These are phyloP conservation scores for Drosophila tripunctata DNA, from an alignment of 2,888 invertebrate species.

Conservation along the genomic window DNA sequence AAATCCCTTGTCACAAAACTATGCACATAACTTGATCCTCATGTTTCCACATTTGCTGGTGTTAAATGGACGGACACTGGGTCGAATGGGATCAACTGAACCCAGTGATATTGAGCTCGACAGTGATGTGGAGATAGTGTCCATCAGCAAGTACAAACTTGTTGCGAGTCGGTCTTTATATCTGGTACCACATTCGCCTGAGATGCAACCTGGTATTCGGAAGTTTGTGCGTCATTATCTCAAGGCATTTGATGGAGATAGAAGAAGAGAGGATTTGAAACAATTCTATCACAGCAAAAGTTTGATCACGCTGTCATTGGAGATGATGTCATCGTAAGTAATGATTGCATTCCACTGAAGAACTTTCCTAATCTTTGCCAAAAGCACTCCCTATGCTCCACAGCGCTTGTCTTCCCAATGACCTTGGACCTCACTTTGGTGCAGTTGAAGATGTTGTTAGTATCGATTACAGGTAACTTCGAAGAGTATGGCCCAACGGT, in stretches of 20 bases:
- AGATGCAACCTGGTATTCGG: slow-evolving; percentile 6
- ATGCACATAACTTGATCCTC: slow-evolving; percentile 27
- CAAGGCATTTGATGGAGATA: slow-evolving; percentile 36
- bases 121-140: slow-evolving; percentile 39
- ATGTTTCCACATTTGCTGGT: slow-evolving; percentile 35
- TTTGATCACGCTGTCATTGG: slow-evolving; percentile 24
- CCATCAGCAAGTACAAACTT: slow-evolving; percentile 27
- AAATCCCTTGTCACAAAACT: slow-evolving; percentile 42
- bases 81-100: not conserved
- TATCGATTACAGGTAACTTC: slow-evolving; percentile 37
- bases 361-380: not conserved
- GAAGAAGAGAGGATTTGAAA: slow-evolving; percentile 6
- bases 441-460: slow-evolving; percentile 5
- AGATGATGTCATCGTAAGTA: slow-evolving; percentile 20
- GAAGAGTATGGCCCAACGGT: slow-evolving; percentile 11
- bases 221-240: slow-evolving; percentile 36
- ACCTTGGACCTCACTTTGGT: slow-evolving; percentile 40
- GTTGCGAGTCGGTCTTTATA: slow-evolving; percentile 3
- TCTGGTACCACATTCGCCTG: slow-evolving; percentile 7
- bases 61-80: slow-evolving; percentile 23
- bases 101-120: slow-evolving; percentile 24
- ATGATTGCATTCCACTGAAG: not conserved
- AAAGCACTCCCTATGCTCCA: slow-evolving; percentile 19
- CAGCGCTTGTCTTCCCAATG: slow-evolving; percentile 27
- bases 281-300: slow-evolving; percentile 26